phyloP scores from a whole-genome alignment of 2,113 vertebrate genomes.

The Scopus umbretta region DNA sequence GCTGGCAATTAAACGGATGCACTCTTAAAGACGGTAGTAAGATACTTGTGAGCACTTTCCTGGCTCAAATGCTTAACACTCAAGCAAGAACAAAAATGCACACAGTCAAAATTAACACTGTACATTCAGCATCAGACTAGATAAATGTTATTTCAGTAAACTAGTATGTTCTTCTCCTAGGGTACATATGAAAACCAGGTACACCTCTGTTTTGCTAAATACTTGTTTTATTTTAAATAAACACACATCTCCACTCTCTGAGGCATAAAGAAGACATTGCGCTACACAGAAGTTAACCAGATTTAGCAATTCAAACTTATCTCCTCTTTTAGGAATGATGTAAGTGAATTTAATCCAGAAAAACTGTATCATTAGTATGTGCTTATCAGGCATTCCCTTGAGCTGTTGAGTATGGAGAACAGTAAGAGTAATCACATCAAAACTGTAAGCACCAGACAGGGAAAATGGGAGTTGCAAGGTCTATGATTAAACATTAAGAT shows the following conservation, averaged over 20 bases:
- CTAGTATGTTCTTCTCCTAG: background rate
- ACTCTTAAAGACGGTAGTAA: background rate
- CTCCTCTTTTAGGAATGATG: background rate
- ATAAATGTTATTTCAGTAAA: background rate
- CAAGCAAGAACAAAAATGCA: background rate
- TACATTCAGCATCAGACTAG: background rate
- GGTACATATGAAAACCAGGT: background rate
- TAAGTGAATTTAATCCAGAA: conserved; percentile 9
- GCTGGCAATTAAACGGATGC: background rate
- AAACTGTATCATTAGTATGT: background rate
- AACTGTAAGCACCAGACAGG: background rate
- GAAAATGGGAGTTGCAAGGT: background rate
- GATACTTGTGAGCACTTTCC: background rate
- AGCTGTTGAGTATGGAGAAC: background rate
- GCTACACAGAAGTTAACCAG: background rate
- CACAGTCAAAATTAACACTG: background rate
- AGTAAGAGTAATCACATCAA: background rate
- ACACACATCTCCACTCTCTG: background rate
- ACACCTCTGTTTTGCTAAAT: background rate
- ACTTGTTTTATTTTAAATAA: background rate
- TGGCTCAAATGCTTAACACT: background rate
- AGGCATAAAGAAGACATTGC: background rate
- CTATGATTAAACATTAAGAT: background rate
- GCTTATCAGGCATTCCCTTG: background rate
- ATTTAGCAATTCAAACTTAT: background rate